Evolutionary conservation across 2,888 invertebrate species (phyloP).

Genomic region (Odontomyia ornata): DNA sequence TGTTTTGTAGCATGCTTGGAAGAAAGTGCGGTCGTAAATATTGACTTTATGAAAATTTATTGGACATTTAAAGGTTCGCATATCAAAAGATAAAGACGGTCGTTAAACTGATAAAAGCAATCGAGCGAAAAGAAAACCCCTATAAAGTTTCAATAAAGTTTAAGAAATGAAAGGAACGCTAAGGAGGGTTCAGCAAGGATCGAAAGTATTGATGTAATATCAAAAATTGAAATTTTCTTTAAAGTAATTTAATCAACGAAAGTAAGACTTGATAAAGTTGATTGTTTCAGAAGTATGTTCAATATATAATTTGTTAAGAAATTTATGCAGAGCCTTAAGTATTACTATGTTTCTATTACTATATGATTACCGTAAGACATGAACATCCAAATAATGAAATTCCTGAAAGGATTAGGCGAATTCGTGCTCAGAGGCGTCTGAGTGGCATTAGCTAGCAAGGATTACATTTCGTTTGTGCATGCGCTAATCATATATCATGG

Average conservation of each 20-base stretch:
- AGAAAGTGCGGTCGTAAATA: slow-evolving; percentile 23
- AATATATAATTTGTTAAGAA: too few relatives aligned
- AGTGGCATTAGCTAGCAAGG: neutral
- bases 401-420: slow-evolving; percentile 21
- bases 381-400: neutral
- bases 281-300: too few relatives aligned
- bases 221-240: neutral
- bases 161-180: neutral
- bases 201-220: neutral
- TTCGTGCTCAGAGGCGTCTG: slow-evolving; percentile 28
- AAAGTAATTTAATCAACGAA: neutral
- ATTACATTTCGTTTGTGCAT: slow-evolving; percentile 11
- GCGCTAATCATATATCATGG: neutral
- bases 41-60: slow-evolving; percentile 43
- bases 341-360: too few relatives aligned
- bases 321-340: too few relatives aligned
- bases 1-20: neutral
- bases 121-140: slow-evolving; percentile 28
- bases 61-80: slow-evolving; percentile 36
- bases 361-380: too few relatives aligned
- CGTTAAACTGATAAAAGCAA: slow-evolving; percentile 39
- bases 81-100: slow-evolving; percentile 39
- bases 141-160: slow-evolving; percentile 32
- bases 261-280: neutral
- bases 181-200: neutral